Percentiles rank a stretch among this genome's conserved stretches.
phyloP scores from a whole-genome alignment of 2,797 vertebrate genomes.

The Rhyacichthys aspro region DNA sequence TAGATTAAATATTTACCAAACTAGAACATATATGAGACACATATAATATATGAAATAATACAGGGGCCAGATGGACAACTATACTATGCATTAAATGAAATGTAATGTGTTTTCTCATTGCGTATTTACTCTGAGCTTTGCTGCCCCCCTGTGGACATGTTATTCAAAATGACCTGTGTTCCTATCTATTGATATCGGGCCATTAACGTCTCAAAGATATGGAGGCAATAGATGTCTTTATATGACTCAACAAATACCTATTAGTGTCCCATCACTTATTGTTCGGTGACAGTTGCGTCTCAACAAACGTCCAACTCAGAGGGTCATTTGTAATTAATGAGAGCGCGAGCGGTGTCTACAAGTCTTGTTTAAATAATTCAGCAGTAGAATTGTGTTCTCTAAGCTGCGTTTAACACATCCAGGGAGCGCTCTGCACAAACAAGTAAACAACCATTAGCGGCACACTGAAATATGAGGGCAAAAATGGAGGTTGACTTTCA shows the following conservation, averaged over 20 bases:
- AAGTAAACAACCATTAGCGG: slow-evolving; percentile 12
- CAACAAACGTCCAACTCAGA: slow-evolving; percentile 30
- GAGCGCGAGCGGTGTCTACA: slow-evolving; percentile 28
- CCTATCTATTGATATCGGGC: slow-evolving; percentile 5
- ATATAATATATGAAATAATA: too few species aligned
- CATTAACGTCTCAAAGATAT: slow-evolving; percentile 16
- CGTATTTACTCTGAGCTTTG: slow-evolving; percentile 32
- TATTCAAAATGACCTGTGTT: not conserved
- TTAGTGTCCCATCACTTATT: slow-evolving; percentile 57
- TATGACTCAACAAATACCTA: slow-evolving; percentile 40
- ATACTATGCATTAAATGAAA: too few species aligned
- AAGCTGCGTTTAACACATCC: slow-evolving; percentile 46
- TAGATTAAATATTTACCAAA: too few species aligned
- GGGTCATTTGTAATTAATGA: slow-evolving; percentile 65
- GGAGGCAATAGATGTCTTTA: slow-evolving; percentile 16
- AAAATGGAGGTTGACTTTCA: too few species aligned
- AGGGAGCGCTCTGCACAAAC: slow-evolving; percentile 9
- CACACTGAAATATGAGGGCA: not conserved
- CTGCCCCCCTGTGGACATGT: slow-evolving; percentile 63
- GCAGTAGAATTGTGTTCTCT: slow-evolving; percentile 48
- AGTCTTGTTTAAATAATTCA: slow-evolving; percentile 65
- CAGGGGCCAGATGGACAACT: too few species aligned
- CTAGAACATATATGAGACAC: too few species aligned
- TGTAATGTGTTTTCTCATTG: not conserved
- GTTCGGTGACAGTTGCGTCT: slow-evolving; percentile 31